Conservation (phyloP, 2,113 vertebrate genomes). For the Salvelinus alpinus region DNA sequence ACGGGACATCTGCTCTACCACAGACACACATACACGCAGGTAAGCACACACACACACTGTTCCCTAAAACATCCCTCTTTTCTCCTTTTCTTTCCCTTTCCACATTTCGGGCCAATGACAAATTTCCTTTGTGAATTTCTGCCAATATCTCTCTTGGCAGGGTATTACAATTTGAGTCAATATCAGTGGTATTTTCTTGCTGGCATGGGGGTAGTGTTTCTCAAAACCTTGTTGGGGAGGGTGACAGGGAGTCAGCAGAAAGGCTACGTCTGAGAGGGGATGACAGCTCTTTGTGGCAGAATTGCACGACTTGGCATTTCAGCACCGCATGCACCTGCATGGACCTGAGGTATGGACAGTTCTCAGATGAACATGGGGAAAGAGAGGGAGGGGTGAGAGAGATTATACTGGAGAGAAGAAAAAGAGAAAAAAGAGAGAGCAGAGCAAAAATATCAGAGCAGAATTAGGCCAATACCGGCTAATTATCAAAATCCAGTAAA, state of each 20-base stretch:
- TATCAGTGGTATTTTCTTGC: neutral
- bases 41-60: neutral
- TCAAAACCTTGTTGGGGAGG: neutral
- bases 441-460: no score
- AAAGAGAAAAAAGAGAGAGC: no score
- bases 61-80: neutral
- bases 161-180: neutral
- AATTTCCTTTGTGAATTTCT: neutral
- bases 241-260: slow-evolving; percentile 1
- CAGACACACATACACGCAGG: neutral
- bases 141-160: neutral
- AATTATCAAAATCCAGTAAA: no score
- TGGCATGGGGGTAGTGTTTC: neutral
- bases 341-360: neutral
- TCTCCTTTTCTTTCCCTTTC: neutral
- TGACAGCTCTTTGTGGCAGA: slow-evolving; percentile 1
- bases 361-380: neutral
- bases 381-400: neutral
- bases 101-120: neutral
- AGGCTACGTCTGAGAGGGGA: neutral
- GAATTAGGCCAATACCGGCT: no score
- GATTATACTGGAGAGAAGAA: neutral
- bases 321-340: neutral
- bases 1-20: neutral
- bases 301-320: slow-evolving; percentile 9